These are phyloP conservation scores for Dendrocincla tyrannina DNA, from an alignment of 2,797 vertebrate species.

Conservation along the genomic window DNA sequence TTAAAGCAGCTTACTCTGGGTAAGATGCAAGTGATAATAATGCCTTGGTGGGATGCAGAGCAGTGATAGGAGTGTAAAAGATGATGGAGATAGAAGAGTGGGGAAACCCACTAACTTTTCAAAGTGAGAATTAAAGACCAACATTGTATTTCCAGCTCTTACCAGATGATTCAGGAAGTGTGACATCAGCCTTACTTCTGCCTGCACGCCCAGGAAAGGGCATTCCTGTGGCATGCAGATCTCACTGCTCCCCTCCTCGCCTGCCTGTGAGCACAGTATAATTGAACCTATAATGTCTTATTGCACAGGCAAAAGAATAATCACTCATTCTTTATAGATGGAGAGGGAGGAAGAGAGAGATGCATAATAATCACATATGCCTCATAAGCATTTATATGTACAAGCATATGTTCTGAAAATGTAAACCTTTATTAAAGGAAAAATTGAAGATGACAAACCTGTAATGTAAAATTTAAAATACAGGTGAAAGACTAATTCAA, in stretches of 20 bases:
- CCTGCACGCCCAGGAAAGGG: neutral
- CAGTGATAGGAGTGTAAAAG: neutral
- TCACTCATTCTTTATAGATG: neutral
- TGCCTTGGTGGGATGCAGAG: neutral
- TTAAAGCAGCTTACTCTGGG: neutral
- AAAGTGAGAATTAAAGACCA: neutral
- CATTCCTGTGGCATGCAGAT: neutral
- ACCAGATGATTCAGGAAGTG: neutral
- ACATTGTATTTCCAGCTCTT: neutral
- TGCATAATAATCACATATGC: neutral
- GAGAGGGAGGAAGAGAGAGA: neutral
- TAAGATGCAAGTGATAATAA: neutral
- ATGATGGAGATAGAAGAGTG: neutral
- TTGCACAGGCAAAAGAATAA: neutral
- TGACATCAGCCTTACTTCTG: neutral
- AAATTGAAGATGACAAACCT: neutral
- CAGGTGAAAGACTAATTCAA: neutral
- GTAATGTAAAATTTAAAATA: neutral
- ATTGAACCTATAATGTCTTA: neutral
- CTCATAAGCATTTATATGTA: neutral
- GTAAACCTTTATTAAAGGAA: neutral
- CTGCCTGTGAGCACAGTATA: neutral
- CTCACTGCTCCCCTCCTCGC: neutral
- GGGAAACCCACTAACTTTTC: neutral
- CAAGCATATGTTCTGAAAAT: neutral